These are phyloP conservation scores for Brachyptera putata DNA, from an alignment of 2,888 invertebrate genomes.

Conservation along the genomic window DNA sequence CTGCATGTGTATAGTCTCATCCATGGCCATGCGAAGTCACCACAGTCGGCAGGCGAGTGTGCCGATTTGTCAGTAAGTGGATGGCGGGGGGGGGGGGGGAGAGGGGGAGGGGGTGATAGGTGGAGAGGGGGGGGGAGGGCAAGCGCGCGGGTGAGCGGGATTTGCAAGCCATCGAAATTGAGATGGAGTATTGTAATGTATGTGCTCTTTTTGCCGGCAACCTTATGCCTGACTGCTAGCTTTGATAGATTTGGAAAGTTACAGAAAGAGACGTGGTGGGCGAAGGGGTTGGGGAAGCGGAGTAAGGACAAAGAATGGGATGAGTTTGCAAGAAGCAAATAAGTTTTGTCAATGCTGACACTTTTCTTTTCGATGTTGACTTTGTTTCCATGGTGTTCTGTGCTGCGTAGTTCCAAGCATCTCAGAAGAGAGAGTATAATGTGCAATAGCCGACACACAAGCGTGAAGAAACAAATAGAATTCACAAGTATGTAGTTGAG, in stretches of 20 bases:
- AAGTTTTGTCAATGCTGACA: constrained; percentile 22
- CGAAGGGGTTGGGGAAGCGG: neutral
- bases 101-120: too few relatives aligned
- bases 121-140: neutral
- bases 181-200: constrained; percentile 14
- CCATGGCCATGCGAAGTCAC: too few relatives aligned
- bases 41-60: too few relatives aligned
- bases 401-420: neutral
- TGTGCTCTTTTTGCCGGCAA: neutral
- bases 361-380: constrained; percentile 20
- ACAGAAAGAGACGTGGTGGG: neutral
- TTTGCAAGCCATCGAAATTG: neutral
- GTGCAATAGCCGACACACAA: neutral
- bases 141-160: too few relatives aligned
- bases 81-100: too few relatives aligned
- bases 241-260: constrained; percentile 23
- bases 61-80: too few relatives aligned
- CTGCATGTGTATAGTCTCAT: too few relatives aligned
- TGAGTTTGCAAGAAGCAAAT: constrained; percentile 19
- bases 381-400: constrained; percentile 10
- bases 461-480: neutral
- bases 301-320: constrained; percentile 9
- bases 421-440: neutral
- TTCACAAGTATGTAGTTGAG: too few relatives aligned
- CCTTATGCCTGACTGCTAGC: neutral